Evolutionary conservation across 2,113 vertebrate genomes (phyloP).

Genomic region (Delphinus delphis): DNA sequence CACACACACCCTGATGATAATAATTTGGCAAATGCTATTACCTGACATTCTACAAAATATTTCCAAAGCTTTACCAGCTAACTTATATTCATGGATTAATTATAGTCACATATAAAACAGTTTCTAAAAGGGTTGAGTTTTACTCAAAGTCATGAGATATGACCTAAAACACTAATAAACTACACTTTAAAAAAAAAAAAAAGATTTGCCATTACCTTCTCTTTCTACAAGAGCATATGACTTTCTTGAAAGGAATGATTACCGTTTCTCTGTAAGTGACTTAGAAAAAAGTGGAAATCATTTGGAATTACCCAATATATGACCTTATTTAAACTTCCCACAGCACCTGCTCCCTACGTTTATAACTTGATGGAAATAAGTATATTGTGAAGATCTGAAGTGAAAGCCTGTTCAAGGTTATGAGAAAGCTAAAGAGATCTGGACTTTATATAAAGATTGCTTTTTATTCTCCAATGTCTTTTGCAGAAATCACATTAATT

Average conservation of each 20-base stretch:
- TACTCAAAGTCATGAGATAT: not conserved
- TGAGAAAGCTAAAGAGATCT: conserved; percentile 1
- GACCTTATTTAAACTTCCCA: conserved; percentile 1
- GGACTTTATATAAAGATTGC: not conserved
- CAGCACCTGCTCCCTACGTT: not conserved
- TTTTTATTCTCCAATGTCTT: not conserved
- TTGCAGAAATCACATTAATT: not conserved
- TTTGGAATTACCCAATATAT: not conserved
- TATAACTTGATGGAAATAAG: not conserved
- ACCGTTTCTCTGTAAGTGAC: not conserved
- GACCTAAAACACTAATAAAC: not conserved
- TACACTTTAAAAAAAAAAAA: not conserved
- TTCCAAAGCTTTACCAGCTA: not conserved
- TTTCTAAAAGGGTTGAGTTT: not conserved
- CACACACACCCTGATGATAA: not conserved
- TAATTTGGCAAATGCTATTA: not conserved
- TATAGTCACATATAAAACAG: not conserved
- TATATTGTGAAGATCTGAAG: not conserved
- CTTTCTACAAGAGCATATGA: not conserved
- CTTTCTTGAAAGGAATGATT: conserved; percentile 6
- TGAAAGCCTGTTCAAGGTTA: not conserved
- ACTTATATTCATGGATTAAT: not conserved
- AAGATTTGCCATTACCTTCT: not conserved
- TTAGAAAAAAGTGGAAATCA: not conserved
- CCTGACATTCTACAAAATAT: not conserved